phyloP scores from a whole-genome alignment of 1,140 invertebrate genomes.

The Cotesia chilonis region DNA sequence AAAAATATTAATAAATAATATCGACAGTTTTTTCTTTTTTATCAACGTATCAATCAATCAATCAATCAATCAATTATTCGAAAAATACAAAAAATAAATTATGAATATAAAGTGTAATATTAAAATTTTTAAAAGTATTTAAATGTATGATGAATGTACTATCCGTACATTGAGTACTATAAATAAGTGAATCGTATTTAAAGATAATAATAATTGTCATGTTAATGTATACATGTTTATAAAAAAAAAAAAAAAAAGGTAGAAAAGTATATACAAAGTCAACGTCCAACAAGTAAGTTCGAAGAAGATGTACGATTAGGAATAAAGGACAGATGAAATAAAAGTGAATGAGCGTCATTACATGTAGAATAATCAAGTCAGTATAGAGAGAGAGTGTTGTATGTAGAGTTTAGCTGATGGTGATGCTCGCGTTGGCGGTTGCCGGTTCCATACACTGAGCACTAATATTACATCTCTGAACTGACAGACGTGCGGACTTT shows the following conservation, averaged over 20 bases:
- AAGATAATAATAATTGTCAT: slow-evolving; percentile 19
- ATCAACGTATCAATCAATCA: too few species aligned
- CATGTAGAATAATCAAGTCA: not conserved
- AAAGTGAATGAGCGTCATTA: slow-evolving; percentile 48
- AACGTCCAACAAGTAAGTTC: slow-evolving; percentile 18
- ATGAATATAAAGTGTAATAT: too few species aligned
- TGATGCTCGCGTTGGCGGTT: slow-evolving; percentile 44
- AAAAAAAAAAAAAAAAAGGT: not conserved
- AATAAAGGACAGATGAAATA: slow-evolving; percentile 42
- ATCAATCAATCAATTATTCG: too few species aligned
- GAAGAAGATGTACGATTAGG: slow-evolving; percentile 36
- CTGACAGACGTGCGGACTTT: slow-evolving; percentile 67
- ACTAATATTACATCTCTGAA: slow-evolving; percentile 66
- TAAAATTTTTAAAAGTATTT: too few species aligned
- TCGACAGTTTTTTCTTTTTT: too few species aligned
- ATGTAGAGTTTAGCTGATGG: not conserved
- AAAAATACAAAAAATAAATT: too few species aligned
- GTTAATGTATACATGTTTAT: not conserved
- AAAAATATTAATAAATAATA: too few species aligned
- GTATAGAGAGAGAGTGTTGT: too few species aligned
- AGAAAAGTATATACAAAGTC: slow-evolving; percentile 15
- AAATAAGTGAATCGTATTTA: slow-evolving; percentile 7
- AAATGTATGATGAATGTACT: too few species aligned
- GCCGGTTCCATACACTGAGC: slow-evolving; percentile 53
- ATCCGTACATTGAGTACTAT: too few species aligned